Evolutionary conservation across 35 echinoderm and acorn worm genomes (phyloP), one percentile per base, ranked within the genome.

Genomic region (Hemicentrotus pulcherrimus): DNA sequence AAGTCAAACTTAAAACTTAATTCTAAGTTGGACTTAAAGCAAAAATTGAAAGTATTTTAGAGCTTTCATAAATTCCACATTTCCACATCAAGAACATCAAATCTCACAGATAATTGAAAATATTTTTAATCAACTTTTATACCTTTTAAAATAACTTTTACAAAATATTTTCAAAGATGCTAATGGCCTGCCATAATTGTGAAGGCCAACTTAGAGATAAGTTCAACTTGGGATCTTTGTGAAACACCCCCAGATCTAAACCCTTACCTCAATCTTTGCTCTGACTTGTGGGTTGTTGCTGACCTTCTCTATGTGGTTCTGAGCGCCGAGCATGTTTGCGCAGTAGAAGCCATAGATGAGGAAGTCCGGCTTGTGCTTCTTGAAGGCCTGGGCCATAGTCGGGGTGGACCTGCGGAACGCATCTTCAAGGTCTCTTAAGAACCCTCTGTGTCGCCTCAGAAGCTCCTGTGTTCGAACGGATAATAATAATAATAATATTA

Each of bases 321-420:
- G 98, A 16, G 98, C 97, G 9, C 88, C 31, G 5, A 95, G 95
- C 18, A 99, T 96, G 19, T 96, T 95, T 6, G 98, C 96, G 61
- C 97, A 97, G 86, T 99, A 99, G 59, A 88, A 95, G 5, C 98
- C 98, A 87, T 99, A 99, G 55, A 96, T 96, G 4, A 99, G 85
- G 45, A 99, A 96, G 35, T 97, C 52, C 19, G 92, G 92, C 45
- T 96, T 96, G 88, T 94, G 95, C 24, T 99, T 97, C 47, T 96
- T 97, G 94, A 99, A 99, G 47, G 96, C 94, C 18, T 97, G 71
- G 65, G 97, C 96, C 45, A 99, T 97, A 0, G 94, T 94, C 0
- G 91, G 92, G 22, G 52, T 94, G 45, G 48, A 31, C 5, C 96
- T 96, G 30, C 65, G 60, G 59, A 94, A 94, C 46, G 95, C 89